Conservation (phyloP, 1,140 invertebrate genomes). For the Centruroides sculpturatus region DNA sequence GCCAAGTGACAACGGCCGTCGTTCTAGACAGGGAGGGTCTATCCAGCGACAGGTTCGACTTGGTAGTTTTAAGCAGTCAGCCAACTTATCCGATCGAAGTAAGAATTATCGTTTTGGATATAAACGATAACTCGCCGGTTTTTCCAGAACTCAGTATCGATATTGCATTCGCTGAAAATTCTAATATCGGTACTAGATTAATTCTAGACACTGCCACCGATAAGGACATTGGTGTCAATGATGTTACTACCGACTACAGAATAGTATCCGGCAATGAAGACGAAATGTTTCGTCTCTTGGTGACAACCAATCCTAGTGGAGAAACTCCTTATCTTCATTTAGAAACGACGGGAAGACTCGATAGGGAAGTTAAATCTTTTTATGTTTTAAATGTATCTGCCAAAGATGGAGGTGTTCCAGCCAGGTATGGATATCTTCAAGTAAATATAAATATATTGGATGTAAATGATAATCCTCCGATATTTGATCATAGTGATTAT, state of each 20-base stretch:
- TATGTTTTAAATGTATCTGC: constrained; percentile 80
- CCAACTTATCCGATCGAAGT: constrained; percentile 87
- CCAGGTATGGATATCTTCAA: constrained; percentile 69
- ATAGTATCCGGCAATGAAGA: constrained; percentile 75
- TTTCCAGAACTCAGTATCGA: constrained; percentile 44
- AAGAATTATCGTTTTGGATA: constrained; percentile 63
- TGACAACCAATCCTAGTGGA: constrained; percentile 70
- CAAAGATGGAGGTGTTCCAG: constrained; percentile 62
- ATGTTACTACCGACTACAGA: constrained; percentile 69
- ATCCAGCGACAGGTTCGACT: constrained; percentile 61
- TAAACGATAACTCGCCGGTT: constrained; percentile 79
- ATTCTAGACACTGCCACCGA: constrained; percentile 79
- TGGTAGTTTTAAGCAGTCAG: constrained; percentile 77
- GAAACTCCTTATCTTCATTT: constrained; percentile 76
- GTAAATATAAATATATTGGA: constrained; percentile 87
- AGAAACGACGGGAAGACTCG: constrained; percentile 73
- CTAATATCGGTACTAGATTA: constrained; percentile 63
- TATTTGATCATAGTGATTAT: constrained; percentile 84
- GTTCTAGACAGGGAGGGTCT: constrained; percentile 58
- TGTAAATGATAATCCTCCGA: constrained; percentile 89
- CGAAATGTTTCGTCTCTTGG: constrained; percentile 65
- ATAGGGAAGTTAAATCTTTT: constrained; percentile 64
- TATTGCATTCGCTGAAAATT: constrained; percentile 53
- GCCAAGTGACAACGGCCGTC: constrained; percentile 60
- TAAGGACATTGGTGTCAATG: constrained; percentile 59